phyloP scores from a whole-genome alignment of 2,797 vertebrate genomes.

The Crax fasciolata region DNA sequence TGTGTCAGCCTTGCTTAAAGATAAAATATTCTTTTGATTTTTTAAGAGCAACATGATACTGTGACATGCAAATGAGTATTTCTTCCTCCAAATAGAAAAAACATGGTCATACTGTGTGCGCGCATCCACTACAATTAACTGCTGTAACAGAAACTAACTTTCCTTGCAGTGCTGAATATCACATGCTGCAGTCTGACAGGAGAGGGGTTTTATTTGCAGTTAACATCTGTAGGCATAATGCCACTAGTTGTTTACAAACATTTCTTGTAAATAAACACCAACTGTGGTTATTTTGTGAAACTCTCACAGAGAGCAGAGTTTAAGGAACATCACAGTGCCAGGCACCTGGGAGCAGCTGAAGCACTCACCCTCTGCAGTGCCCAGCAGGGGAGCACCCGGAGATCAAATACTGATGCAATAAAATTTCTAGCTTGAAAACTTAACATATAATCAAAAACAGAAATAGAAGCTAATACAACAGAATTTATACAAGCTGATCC shows the following conservation, averaged over 20 bases:
- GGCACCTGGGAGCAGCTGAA: background rate
- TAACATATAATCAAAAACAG: background rate
- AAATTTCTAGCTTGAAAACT: background rate
- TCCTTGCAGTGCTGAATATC: background rate
- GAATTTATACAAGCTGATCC: background rate
- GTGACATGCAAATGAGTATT: background rate
- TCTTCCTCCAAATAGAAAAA: background rate
- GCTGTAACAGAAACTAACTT: background rate
- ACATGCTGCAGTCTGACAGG: background rate
- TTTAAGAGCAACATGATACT: background rate
- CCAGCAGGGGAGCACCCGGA: background rate
- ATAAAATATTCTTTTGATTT: background rate
- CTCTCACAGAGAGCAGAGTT: background rate
- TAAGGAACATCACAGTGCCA: background rate
- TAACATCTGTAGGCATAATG: background rate
- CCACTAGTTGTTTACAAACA: background rate
- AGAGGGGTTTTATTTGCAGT: background rate
- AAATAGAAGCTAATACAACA: background rate
- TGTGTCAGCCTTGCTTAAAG: background rate
- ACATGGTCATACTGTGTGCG: background rate
- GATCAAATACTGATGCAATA: background rate
- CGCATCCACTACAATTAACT: background rate
- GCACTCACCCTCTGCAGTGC: background rate
- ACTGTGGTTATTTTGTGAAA: background rate
- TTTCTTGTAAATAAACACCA: background rate